These are phyloP conservation scores for Parapristionchus giblindavisi DNA, from an alignment of 2,888 invertebrate genomes.

Conservation along the genomic window DNA sequence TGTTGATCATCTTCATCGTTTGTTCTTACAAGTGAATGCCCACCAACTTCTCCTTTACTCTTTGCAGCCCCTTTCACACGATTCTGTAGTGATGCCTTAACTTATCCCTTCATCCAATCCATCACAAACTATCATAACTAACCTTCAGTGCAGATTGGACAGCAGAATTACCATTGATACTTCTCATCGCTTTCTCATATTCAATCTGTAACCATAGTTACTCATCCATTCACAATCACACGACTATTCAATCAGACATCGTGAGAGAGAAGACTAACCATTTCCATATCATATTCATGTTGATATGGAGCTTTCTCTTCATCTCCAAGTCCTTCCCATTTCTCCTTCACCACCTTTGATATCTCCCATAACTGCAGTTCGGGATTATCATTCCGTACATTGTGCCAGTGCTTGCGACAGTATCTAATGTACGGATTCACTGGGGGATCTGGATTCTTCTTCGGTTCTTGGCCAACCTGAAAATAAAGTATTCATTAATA, in stretches of 20 bases:
- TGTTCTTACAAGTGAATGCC: constrained; percentile 28
- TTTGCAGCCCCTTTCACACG: constrained; percentile 33
- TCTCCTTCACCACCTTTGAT: constrained; percentile 29
- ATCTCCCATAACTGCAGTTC: constrained; percentile 34
- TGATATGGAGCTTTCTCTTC: constrained; percentile 21
- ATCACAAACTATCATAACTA: background rate
- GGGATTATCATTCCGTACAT: constrained; percentile 10
- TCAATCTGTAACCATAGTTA: background rate
- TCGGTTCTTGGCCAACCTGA: constrained; percentile 5
- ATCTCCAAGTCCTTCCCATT: constrained; percentile 27
- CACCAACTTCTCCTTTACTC: constrained; percentile 26
- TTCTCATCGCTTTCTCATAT: constrained; percentile 34
- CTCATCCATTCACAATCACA: no score
- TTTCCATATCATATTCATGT: constrained; percentile 36
- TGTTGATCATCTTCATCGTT: constrained; percentile 32
- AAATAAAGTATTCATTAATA: background rate
- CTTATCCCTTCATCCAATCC: background rate
- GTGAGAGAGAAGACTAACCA: constrained; percentile 25
- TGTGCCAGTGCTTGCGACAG: constrained; percentile 27
- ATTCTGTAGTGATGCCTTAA: constrained; percentile 36
- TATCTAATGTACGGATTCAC: constrained; percentile 35
- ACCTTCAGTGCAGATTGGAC: constrained; percentile 34
- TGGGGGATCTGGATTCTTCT: constrained; percentile 23
- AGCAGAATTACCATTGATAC: constrained; percentile 27
- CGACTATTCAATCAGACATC: no score